phyloP scores from a whole-genome alignment of 2,888 invertebrate genomes.

The Leucophenga montana region DNA sequence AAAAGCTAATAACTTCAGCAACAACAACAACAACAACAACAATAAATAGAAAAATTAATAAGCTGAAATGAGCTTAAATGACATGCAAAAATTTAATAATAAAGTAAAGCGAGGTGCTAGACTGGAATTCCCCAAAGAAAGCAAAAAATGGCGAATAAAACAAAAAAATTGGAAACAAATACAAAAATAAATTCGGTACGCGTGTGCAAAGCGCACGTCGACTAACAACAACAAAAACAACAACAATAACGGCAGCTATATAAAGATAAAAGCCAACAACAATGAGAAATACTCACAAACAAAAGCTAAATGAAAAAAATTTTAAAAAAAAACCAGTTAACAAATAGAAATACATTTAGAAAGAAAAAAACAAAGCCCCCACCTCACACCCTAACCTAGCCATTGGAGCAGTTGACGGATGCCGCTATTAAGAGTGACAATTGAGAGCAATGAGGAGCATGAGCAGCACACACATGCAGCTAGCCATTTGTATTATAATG shows the following conservation, averaged over 20 bases:
- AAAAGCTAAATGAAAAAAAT: background rate
- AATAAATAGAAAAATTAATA: background rate
- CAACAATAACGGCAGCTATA: background rate
- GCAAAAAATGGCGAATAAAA: conserved; percentile 38
- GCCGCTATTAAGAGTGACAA: background rate
- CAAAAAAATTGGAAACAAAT: background rate
- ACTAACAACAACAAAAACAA: background rate
- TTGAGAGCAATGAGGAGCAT: background rate
- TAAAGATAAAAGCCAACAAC: background rate
- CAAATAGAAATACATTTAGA: background rate
- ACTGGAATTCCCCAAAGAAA: conserved; percentile 61
- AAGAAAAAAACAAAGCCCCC: no score
- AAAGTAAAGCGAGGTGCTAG: conserved; percentile 30
- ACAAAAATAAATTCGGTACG: conserved; percentile 10
- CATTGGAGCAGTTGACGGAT: background rate
- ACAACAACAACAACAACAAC: background rate
- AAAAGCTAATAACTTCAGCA: background rate
- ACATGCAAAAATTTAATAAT: conserved; percentile 9
- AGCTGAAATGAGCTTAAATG: background rate
- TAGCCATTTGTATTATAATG: background rate
- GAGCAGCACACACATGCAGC: no score
- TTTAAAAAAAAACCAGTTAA: conserved; percentile 1
- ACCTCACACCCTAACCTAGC: no score
- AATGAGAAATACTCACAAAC: background rate
- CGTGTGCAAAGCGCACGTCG: conserved; percentile 10